phyloP scores from a whole-genome alignment of 2,888 invertebrate species.

The Meta bourneti region DNA sequence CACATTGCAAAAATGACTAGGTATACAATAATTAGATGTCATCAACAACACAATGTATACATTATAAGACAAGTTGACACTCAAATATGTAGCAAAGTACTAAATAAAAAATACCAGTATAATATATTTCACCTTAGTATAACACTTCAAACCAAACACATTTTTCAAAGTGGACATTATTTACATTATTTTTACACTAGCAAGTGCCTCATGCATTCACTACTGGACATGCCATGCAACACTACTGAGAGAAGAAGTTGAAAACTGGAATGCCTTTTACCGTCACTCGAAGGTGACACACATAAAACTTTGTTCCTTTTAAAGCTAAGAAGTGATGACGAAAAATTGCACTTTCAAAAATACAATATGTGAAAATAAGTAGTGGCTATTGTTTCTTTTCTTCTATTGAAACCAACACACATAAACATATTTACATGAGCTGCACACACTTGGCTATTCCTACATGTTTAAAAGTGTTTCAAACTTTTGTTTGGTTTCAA shows the following conservation, averaged over 20 bases:
- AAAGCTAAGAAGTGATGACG: slow-evolving; percentile 37
- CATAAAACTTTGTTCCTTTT: slow-evolving; percentile 16
- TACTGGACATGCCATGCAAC: slow-evolving; percentile 11
- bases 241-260: slow-evolving; percentile 18
- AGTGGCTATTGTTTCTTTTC: slow-evolving; percentile 11
- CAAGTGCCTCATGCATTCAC: neutral
- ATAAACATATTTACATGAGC: slow-evolving; percentile 14
- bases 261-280: slow-evolving; percentile 36
- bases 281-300: slow-evolving; percentile 1
- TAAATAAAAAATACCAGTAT: slow-evolving; percentile 16
- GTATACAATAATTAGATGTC: neutral
- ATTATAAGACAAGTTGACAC: neutral
- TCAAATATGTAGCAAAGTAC: neutral
- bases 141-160: slow-evolving; percentile 5
- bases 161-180: neutral
- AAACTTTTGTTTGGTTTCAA: no score
- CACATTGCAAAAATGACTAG: neutral
- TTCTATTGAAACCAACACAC: slow-evolving; percentile 6
- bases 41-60: neutral
- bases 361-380: slow-evolving; percentile 63
- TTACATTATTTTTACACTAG: neutral
- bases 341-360: slow-evolving; percentile 46
- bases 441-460: neutral
- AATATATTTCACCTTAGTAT: neutral
- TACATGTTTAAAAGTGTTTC: neutral